These are phyloP conservation scores for Chaenocephalus aceratus DNA, from an alignment of 2,113 vertebrate species.

Conservation along the genomic window DNA sequence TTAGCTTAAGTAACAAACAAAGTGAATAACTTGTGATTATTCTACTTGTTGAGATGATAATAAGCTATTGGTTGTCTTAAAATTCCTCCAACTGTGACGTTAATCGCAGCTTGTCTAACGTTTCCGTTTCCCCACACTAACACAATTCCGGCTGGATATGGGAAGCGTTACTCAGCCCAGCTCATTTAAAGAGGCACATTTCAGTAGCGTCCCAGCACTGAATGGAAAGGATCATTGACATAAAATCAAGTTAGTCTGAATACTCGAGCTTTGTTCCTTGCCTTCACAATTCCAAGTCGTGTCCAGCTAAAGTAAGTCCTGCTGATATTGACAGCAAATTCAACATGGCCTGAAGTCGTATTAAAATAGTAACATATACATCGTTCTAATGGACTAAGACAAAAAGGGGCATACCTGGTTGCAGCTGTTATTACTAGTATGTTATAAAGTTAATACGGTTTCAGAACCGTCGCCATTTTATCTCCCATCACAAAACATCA, in stretches of 20 bases:
- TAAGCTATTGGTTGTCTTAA: background rate
- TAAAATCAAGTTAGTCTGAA: background rate
- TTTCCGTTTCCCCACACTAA: background rate
- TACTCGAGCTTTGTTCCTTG: conserved; percentile 55
- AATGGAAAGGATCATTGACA: background rate
- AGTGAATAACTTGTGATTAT: no score
- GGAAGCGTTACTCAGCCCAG: background rate
- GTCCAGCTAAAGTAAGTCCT: conserved; percentile 2
- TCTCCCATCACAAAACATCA: conserved; percentile 84
- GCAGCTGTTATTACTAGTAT: conserved; percentile 15
- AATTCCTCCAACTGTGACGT: background rate
- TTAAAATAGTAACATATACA: background rate
- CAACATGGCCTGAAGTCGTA: background rate
- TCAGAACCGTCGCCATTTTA: conserved; percentile 89
- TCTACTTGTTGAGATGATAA: background rate
- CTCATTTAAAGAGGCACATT: background rate
- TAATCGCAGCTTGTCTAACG: background rate
- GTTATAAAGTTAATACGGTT: conserved; percentile 69
- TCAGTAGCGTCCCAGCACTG: background rate
- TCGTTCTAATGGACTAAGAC: background rate
- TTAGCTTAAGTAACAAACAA: no score
- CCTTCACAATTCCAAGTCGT: conserved; percentile 23
- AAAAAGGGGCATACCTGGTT: background rate
- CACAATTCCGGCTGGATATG: background rate
- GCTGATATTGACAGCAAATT: background rate